phyloP scores from a whole-genome alignment of 92 coral and sea anemone genomes.

The Pocillopora grandis region DNA sequence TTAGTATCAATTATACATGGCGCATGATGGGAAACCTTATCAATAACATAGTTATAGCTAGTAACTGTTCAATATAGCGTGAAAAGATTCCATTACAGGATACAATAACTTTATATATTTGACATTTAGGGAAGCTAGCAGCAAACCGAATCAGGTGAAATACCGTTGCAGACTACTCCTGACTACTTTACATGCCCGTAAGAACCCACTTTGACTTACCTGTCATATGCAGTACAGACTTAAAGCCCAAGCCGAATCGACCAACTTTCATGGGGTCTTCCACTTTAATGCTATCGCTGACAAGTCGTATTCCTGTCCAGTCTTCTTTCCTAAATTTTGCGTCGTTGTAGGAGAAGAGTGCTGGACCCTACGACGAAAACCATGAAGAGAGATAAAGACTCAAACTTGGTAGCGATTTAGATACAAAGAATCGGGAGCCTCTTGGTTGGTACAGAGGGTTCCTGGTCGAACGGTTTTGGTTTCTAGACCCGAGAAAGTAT shows the following conservation, averaged over 20 bases:
- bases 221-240: constrained; percentile 71
- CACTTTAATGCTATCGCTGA: constrained; percentile 60
- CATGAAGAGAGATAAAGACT: background rate
- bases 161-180: background rate
- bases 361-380: constrained; percentile 47
- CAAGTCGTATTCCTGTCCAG: constrained; percentile 59
- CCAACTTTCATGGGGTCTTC: constrained; percentile 70
- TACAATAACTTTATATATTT: no score
- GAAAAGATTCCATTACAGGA: no score
- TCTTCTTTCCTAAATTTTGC: constrained; percentile 45
- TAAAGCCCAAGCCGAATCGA: constrained; percentile 69
- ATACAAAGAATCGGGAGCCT: no score
- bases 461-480: no score
- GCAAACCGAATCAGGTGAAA: background rate
- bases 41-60: no score
- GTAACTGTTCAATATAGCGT: no score
- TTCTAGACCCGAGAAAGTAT: no score
- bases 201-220: constrained; percentile 11
- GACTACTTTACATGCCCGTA: background rate
- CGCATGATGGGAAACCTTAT: no score
- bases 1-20: no score
- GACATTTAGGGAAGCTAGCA: no score
- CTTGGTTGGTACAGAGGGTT: background rate
- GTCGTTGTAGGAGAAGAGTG: constrained; percentile 59
- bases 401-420: background rate